Evolutionary conservation across 2,113 vertebrate species (phyloP), one percentile per base, ranked within the genome.

Genomic region (Vireo altiloquus): DNA sequence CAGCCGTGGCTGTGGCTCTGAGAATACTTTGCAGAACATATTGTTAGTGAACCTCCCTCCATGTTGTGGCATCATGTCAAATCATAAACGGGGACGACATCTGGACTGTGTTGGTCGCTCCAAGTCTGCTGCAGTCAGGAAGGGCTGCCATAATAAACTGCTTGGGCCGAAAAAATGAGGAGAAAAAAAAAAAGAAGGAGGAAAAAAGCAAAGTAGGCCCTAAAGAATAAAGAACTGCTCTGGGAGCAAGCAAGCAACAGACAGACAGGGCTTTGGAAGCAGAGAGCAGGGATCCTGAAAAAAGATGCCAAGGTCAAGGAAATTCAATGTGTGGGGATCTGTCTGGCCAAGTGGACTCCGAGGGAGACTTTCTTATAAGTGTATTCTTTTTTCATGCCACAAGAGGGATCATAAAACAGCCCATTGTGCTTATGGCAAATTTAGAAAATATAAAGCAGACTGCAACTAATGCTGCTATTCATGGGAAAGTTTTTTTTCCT

Each of bases 361-460:
- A 91, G 64, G 47, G 85, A 94, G 57, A 70, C 64, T 89, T 89
- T 88, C 79, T 96, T 88, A 1, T 44, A 65, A 93, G 82, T 91
- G 90, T 77, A 92, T 82, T 95, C 89, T 95, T 92, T 96, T 90
- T 60, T 75, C 60, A 71, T 83, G 82, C 94, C 93, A 96, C 95
- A 94, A 93, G 93, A 96, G 93, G 95, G 93, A 95, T 84, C 94
- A 97, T 92, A 95, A 96, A 97, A 64, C 94, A 97, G 92, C 72
- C 88, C 85, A 94, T 68, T 87, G 90, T 87, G 44, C 93, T 95
- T 90, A 96, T 46, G 77, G 80, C 50, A 94, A 83, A 93, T 89
- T 94, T 83, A 81, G 78, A 90, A 94, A 83, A 78, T 53, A 84
- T 15, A 92, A 92, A 15, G 37, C 82, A 92, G 69, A 17, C 56